Conservation (phyloP, 2,888 invertebrate genomes). For the Phaedon cochleariae region DNA sequence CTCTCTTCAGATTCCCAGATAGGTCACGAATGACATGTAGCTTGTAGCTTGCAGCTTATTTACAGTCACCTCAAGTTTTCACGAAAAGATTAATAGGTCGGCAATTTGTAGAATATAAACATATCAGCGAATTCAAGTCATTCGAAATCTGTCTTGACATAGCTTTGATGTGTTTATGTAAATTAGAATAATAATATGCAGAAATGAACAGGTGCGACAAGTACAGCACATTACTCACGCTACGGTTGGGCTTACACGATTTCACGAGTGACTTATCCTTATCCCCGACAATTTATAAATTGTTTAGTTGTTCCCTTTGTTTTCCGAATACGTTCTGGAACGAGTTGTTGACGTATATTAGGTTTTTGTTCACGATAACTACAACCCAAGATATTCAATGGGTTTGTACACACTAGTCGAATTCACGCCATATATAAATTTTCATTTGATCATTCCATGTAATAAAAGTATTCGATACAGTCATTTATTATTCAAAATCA, state of each 20-base stretch:
- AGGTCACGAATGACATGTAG: too few species aligned
- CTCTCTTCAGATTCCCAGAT: too few species aligned
- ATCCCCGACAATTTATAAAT: conserved; percentile 6
- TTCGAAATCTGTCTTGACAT: conserved; percentile 27
- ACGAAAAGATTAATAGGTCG: not conserved
- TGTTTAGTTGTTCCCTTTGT: not conserved
- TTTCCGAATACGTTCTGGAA: too few species aligned
- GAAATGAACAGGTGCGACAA: conserved; percentile 42
- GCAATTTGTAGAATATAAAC: conserved; percentile 37
- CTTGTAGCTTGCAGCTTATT: too few species aligned
- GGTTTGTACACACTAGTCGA: too few species aligned
- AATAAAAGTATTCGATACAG: too few species aligned
- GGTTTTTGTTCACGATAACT: too few species aligned
- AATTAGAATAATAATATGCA: conserved; percentile 28
- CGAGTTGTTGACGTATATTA: too few species aligned
- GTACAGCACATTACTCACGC: conserved; percentile 40
- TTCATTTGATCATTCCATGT: too few species aligned
- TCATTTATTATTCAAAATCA: too few species aligned
- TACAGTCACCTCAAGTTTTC: not conserved
- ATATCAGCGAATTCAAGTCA: conserved; percentile 31
- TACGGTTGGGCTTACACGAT: conserved; percentile 33
- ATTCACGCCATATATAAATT: too few species aligned
- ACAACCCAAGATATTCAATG: too few species aligned
- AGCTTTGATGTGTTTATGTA: conserved; percentile 38
- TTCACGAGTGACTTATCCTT: conserved; percentile 27